Conservation (phyloP, 2,113 vertebrate species). For the Sinosuthora webbiana region DNA sequence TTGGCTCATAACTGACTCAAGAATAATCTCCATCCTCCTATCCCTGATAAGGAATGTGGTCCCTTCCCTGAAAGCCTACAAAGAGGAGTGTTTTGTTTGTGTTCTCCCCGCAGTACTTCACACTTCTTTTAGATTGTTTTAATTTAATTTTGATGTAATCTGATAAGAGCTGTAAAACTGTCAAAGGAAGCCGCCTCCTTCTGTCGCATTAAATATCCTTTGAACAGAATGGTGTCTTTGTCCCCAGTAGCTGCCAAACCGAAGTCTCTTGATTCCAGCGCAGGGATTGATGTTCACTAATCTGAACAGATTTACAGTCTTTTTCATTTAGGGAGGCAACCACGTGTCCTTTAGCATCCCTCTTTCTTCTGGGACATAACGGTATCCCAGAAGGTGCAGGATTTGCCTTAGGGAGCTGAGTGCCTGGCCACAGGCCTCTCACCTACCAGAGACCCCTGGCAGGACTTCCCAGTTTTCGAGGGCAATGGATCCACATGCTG, state of each 20-base stretch:
- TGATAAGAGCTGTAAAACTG: constrained; percentile 35
- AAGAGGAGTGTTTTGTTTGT: constrained; percentile 15
- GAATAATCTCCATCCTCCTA: background rate
- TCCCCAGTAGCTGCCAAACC: background rate
- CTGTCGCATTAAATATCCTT: background rate
- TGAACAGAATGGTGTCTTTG: background rate
- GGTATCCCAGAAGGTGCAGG: rapidly evolving
- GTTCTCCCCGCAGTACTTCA: constrained; percentile 11
- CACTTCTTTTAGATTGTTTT: constrained; percentile 35
- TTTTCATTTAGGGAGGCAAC: background rate
- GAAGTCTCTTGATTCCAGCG: background rate
- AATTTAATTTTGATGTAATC: constrained; percentile 46
- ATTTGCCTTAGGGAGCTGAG: rapidly evolving
- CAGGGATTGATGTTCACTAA: background rate
- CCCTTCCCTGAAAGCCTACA: background rate
- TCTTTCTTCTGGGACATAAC: background rate
- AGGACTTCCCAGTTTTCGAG: background rate
- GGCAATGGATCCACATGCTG: rapidly evolving
- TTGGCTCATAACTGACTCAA: background rate
- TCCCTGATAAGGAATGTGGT: background rate
- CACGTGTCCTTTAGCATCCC: background rate
- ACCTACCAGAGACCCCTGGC: background rate
- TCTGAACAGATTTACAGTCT: background rate
- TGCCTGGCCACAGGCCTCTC: background rate
- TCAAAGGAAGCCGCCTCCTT: constrained; percentile 15